Evolutionary conservation across 2,888 invertebrate species (phyloP).

Genomic region (Vanessa cardui): DNA sequence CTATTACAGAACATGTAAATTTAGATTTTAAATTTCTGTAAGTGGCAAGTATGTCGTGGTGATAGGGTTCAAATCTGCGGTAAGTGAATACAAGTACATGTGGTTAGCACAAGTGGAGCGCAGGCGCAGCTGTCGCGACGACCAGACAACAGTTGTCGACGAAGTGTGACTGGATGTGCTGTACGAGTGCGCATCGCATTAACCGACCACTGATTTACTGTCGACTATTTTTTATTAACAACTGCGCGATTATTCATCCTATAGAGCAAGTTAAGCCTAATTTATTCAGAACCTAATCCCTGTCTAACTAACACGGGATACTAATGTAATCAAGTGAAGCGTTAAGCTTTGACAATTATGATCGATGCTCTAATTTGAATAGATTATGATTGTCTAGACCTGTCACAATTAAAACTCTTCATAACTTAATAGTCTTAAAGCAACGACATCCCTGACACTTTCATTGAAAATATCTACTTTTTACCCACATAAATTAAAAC

Average conservation of each 20-base stretch:
- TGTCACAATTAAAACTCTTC: slow-evolving; percentile 14
- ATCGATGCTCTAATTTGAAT: slow-evolving; percentile 39
- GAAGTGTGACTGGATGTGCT: slow-evolving; percentile 63
- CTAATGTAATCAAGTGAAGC: slow-evolving; percentile 41
- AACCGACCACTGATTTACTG: slow-evolving; percentile 62
- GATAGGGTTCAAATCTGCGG: slow-evolving; percentile 38
- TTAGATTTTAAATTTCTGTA: slow-evolving; percentile 40
- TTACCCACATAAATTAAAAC: neutral
- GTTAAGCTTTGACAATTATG: slow-evolving; percentile 38
- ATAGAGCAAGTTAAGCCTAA: slow-evolving; percentile 36
- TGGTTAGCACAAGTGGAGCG: slow-evolving; percentile 63
- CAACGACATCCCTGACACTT: neutral
- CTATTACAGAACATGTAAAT: slow-evolving; percentile 52
- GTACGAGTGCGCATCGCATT: slow-evolving; percentile 58
- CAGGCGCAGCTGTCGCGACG: slow-evolving; percentile 79
- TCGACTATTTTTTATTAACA: slow-evolving; percentile 60
- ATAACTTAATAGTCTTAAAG: slow-evolving; percentile 16
- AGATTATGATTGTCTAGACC: slow-evolving; percentile 27
- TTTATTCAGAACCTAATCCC: slow-evolving; percentile 44
- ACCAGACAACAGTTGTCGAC: slow-evolving; percentile 79
- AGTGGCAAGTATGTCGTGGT: slow-evolving; percentile 30
- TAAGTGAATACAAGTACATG: slow-evolving; percentile 31
- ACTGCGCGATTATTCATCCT: slow-evolving; percentile 45
- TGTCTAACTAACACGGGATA: slow-evolving; percentile 42
- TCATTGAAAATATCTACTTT: neutral